Evolutionary conservation across 2,888 invertebrate species (phyloP), one percentile per base, ranked within the genome.

Genomic region (Cerceris ruficornis): DNA sequence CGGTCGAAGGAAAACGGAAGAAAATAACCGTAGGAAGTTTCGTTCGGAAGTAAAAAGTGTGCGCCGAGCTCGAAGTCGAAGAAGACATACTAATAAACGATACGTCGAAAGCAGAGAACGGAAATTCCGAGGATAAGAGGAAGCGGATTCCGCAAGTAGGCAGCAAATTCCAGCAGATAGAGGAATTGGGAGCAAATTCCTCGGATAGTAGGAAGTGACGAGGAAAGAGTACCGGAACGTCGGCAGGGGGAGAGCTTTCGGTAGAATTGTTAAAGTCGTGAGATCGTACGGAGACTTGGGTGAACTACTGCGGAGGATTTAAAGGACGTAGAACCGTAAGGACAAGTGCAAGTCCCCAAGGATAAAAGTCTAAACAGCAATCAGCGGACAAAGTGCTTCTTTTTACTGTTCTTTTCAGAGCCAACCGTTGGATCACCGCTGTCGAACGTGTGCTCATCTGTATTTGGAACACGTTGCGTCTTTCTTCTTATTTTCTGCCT

Each of bases 141-240:
- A 54, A 54, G 14, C 54, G 54, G n/a, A 54, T 54, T 54, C 54
- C 54, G 54, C 54, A n/a, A n/a, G 54, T 54, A 54, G 54, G 54
- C n/a, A 54, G 54, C 14, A 15, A 54, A 54, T 54, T 54, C 14
- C 54, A 7, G 7, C 15, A 54, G 54, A 54, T 54, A 54, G 54
- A 54, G 54, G 15, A 54, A 54, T n/a, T 54, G 7, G 15, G 14
- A 54, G 54, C 14, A 54, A 54, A n/a, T 54, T 54, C n/a, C 11
- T 1, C 14, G 54, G n/a, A 54, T 54, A 54, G 54, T n/a, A 11
- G 11, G 46, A 46, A 46, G 46, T 11, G 46, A 46, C 46, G 11
- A 46, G 11, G 46, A 46, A 46, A 46, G 46, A 46, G 46, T 46
- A 46, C 46, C 28, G 28, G 28, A 28, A 28, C 28, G 28, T 28